Percentiles rank a stretch among this genome's conserved stretches.
These are phyloP conservation scores for Lepidostoma basale DNA, from an alignment of 1,140 invertebrate species.

Conservation along the genomic window DNA sequence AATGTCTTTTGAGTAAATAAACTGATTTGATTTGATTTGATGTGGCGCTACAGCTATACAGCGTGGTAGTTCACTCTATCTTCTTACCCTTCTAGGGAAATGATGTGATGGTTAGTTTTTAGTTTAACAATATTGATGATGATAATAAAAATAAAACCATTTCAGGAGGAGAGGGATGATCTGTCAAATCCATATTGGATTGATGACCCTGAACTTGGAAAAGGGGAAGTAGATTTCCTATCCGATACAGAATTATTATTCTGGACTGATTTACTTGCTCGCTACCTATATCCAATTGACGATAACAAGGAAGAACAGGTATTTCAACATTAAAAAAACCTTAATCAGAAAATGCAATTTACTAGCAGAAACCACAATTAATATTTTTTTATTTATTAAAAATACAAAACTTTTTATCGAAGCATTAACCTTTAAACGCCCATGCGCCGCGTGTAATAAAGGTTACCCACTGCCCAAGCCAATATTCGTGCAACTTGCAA, in stretches of 20 bases:
- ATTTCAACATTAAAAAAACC: too few species aligned
- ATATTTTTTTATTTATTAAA: background rate
- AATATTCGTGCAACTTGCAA: too few species aligned
- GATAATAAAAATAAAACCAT: constrained; percentile 32
- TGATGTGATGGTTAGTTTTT: too few species aligned
- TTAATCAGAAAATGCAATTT: too few species aligned
- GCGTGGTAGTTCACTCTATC: background rate
- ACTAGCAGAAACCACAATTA: too few species aligned
- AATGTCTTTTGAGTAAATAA: too few species aligned
- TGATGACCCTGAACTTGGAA: constrained; percentile 86
- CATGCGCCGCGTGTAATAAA: too few species aligned
- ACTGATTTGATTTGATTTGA: too few species aligned
- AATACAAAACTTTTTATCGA: background rate
- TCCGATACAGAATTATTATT: constrained; percentile 84
- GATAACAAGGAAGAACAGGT: constrained; percentile 92
- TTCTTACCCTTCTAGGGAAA: too few species aligned
- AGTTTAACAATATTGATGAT: background rate
- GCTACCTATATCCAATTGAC: constrained; percentile 93
- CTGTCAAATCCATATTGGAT: constrained; percentile 94
- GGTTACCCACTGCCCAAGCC: too few species aligned
- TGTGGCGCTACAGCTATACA: too few species aligned
- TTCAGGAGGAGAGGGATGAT: constrained; percentile 76
- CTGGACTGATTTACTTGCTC: constrained; percentile 92
- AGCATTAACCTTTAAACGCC: background rate
- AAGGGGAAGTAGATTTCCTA: constrained; percentile 87